Conservation (phyloP, 2,888 invertebrate genomes). For the Tenthredo distinguenda region DNA sequence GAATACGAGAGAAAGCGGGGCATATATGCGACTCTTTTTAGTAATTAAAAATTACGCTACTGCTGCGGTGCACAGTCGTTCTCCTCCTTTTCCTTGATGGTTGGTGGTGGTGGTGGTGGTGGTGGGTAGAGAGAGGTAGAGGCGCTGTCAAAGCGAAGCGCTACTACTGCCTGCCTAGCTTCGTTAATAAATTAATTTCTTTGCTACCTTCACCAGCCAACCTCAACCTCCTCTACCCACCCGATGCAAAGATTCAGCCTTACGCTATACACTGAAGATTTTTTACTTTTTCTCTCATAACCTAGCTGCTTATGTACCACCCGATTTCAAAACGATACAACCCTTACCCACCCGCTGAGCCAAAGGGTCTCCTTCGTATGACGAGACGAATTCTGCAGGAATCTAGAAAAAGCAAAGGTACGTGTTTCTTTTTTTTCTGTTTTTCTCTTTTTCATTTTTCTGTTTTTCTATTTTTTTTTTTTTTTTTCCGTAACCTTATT, state of each 20-base stretch:
- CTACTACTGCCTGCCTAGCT: background rate
- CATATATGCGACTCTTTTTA: constrained; percentile 27
- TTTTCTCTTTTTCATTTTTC: background rate
- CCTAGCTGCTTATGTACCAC: background rate
- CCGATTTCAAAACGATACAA: constrained; percentile 18
- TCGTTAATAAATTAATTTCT: constrained; percentile 49
- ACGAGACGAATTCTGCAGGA: background rate
- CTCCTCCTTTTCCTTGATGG: background rate
- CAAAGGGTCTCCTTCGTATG: background rate
- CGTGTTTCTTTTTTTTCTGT: background rate
- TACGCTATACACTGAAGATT: background rate
- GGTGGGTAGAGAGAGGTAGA: background rate
- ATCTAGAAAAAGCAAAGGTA: background rate
- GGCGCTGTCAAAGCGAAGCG: constrained; percentile 38
- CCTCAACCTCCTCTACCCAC: no score
- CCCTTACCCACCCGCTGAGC: background rate
- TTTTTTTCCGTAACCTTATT: no score
- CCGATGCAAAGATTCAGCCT: background rate
- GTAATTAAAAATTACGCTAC: constrained; percentile 42
- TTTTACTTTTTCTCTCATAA: background rate
- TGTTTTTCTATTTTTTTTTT: background rate
- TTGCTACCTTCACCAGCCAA: background rate
- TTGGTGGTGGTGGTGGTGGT: background rate
- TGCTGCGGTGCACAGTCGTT: constrained; percentile 1
- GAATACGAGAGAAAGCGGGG: constrained; percentile 15